Conservation (phyloP, 2,888 invertebrate genomes). For the Plebejus argus region DNA sequence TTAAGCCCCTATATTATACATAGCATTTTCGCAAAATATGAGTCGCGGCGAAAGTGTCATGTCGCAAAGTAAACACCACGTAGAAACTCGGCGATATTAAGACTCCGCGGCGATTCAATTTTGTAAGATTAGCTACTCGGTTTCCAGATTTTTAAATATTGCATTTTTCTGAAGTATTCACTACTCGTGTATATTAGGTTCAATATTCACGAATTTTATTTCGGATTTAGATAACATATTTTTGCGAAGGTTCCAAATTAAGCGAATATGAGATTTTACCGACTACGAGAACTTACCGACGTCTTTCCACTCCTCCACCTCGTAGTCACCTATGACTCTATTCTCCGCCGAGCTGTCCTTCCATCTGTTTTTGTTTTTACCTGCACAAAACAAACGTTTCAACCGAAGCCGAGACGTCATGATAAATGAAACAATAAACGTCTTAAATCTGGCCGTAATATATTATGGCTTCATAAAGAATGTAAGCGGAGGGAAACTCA, state of each 20-base stretch:
- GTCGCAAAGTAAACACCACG: slow-evolving; percentile 19
- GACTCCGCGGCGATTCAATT: slow-evolving; percentile 11
- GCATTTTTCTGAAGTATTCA: background rate
- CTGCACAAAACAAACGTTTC: slow-evolving; percentile 54
- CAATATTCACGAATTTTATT: background rate
- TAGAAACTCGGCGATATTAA: slow-evolving; percentile 1
- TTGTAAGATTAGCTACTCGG: slow-evolving; percentile 6
- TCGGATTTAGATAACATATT: background rate
- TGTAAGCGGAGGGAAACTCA: slow-evolving; percentile 58
- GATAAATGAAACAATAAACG: slow-evolving; percentile 54
- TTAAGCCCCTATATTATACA: slow-evolving; percentile 5
- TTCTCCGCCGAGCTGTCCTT: slow-evolving; percentile 80
- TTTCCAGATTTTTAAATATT: slow-evolving; percentile 4
- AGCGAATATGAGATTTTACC: background rate
- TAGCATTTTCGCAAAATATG: slow-evolving; percentile 28
- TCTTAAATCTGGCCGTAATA: slow-evolving; percentile 64
- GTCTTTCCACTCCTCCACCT: slow-evolving; percentile 88
- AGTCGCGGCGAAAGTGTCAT: slow-evolving; percentile 4
- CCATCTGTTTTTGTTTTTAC: slow-evolving; percentile 81
- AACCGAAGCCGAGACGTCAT: slow-evolving; percentile 29
- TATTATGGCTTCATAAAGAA: slow-evolving; percentile 65
- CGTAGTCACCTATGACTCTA: slow-evolving; percentile 85
- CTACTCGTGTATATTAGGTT: background rate
- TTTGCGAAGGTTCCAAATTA: background rate
- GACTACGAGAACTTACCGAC: slow-evolving; percentile 73